Percentiles rank a stretch among this genome's conserved stretches.
Conservation (phyloP, 2,797 vertebrate species). For the Melanotaenia parkinsoni region DNA sequence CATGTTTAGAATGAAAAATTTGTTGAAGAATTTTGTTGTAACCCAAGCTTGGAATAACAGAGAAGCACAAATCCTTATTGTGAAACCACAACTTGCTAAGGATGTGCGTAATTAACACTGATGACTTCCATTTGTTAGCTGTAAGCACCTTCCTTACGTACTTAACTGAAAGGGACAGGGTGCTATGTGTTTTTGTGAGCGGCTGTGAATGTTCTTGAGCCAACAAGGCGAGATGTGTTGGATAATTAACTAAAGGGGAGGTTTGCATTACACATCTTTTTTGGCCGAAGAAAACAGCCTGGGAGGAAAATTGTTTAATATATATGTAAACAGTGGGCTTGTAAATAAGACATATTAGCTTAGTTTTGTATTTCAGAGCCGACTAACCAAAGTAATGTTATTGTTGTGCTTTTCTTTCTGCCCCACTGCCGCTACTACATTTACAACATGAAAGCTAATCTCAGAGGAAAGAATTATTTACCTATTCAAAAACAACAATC, state of each 20-base stretch:
- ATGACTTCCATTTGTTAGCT: constrained; percentile 53
- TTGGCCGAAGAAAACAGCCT: constrained; percentile 9
- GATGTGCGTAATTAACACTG: constrained; percentile 51
- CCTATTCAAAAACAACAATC: too few relatives aligned
- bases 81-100: constrained; percentile 43
- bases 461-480: too few relatives aligned
- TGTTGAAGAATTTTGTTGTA: neutral
- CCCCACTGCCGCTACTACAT: too few relatives aligned
- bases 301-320: constrained; percentile 6
- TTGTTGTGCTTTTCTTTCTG: too few relatives aligned
- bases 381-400: too few relatives aligned
- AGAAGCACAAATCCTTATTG: neutral
- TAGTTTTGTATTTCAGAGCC: neutral
- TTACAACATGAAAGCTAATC: too few relatives aligned
- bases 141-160: constrained; percentile 44
- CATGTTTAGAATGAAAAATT: too few relatives aligned
- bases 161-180: constrained; percentile 44
- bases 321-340: neutral
- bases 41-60: neutral
- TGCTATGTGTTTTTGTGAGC: constrained; percentile 45
- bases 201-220: constrained; percentile 55
- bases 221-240: constrained; percentile 44
- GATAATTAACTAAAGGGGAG: constrained; percentile 58
- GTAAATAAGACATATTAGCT: neutral
- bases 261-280: constrained; percentile 54